Base-by-base conservation (phyloP, 2,113 vertebrate genomes). In the Corythoichthys haematopterus region DNA sequence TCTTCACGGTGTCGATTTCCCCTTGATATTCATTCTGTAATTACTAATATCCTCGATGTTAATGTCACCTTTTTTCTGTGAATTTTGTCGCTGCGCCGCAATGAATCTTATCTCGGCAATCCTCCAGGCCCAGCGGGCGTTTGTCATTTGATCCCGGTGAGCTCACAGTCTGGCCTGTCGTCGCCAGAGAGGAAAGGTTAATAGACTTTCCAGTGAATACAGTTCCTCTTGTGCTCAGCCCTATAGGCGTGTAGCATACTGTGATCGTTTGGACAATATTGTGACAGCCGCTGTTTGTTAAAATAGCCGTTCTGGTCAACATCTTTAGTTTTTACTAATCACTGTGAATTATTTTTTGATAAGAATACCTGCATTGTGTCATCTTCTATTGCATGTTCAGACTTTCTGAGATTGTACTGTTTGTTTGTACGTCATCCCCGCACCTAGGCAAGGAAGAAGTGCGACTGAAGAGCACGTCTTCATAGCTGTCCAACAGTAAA, bases 401-500 rank as follows among this genome's bases (percentile, higher is more conserved):
- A n/a, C 50, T 70, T 57, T 68, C 45, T 65, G 8, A 60, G 46
- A 47, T 43, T 38, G 55, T 40, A 14, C 14, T 4, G 11, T 16
- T 14, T 3, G 15, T 10, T 28, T 68, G 66, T 65, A 40, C 58
- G 70, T 77, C 71, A 47, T 79, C 70, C 73, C 74, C 51, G 12
- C 59, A 4, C 20, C 7, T 2, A 57, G 60, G 70, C 33, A 71
- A 71, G 56, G 46, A 56, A 66, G 60, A 53, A 47, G 77, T 20
- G 68, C 69, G 66, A 70, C 51, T 5, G 72, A 52, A 65, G 86
- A 89, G 90, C 88, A 81, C 88, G 81, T 86, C 85, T 88, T 80
- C 85, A 82, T 84, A 82, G 82, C 87, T 88, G 88, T 89, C 86
- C 82, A 66, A 86, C 81, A 85, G 84, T 89, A 89, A 89, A 91